Evolutionary conservation across 2,888 invertebrate genomes (phyloP), one percentile per base, ranked within the genome.

Genomic region (Aphidoletes aphidimyza): DNA sequence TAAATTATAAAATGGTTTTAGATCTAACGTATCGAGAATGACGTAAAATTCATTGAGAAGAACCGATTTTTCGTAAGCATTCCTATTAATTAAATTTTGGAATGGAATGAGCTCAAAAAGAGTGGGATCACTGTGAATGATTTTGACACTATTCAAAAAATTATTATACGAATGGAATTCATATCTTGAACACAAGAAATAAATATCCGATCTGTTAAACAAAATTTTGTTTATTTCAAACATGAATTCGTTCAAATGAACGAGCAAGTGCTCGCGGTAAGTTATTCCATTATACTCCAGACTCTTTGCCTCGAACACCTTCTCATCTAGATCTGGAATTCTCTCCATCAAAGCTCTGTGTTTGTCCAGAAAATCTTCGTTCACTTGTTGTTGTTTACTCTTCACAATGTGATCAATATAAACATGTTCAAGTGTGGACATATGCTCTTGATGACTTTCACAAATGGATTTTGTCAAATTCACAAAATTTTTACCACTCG

Each of bases 171-270:
- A 26, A 59, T 9, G 22, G 14, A 22, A 59, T 26, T 30, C 26
- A 26, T 9, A 26, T 22, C 59, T 5, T 26, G 1, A 5, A 69
- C 30, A 30, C 6, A 69, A 34, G 14, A 30, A 69, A 69, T 34
- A 36, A 6, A 30, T 5, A 30, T 3, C 37, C 6, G 2, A 37
- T n/a, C 0, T 3, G 37, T 22, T 11, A 19, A 78, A 1, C 34
- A 78, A 19, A 36, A 78, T 36, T 11, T 81, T 81, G 3, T 81
- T 37, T 5, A 81, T 81, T 37, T 81, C 81, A 81, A n/a, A 37
- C 11, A 54, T 6, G 22, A 1, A 9, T n/a, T 81, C 19, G 34
- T 0, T 14, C 34, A 37, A 30, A 81, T 37, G 81, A 81, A 81
- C 17, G 37, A 22, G n/a, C 37, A 6, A 36, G 17, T 17, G 36